Conservation (phyloP, 2,888 invertebrate species). For the Aspidiotus destructor region DNA sequence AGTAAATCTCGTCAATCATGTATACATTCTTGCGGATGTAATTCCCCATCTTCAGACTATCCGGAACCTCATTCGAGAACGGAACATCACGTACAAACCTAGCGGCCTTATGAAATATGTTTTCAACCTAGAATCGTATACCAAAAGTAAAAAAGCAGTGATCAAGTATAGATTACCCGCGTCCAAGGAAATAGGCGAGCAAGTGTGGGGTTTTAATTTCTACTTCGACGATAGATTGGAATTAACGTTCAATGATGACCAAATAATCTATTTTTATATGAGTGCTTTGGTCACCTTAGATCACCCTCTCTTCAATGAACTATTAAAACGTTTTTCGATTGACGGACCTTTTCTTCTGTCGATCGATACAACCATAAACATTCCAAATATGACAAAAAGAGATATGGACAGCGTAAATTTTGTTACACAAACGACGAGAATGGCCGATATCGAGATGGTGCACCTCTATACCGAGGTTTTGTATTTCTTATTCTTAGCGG, state of each 20-base stretch:
- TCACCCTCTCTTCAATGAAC: not conserved
- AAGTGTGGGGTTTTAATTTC: not conserved
- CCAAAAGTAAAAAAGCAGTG: not conserved
- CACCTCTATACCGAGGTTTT: not conserved
- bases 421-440: not conserved
- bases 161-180: not conserved
- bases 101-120: not conserved
- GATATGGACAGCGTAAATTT: not conserved
- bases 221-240: not conserved
- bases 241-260: not conserved
- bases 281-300: not conserved
- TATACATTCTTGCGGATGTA: not conserved
- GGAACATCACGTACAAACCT: not conserved
- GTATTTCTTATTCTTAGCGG: not conserved
- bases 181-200: not conserved
- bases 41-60: not conserved
- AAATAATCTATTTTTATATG: not conserved
- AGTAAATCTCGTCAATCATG: no score
- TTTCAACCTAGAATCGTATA: not conserved
- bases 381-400: not conserved
- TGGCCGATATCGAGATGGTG: not conserved
- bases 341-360: no score
- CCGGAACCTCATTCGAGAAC: not conserved
- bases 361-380: not conserved
- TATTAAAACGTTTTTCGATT: not conserved